Percentiles rank a stretch among this genome's conserved stretches.
These are phyloP conservation scores for Anhinga rufa DNA, from an alignment of 2,113 vertebrate species.

Conservation along the genomic window DNA sequence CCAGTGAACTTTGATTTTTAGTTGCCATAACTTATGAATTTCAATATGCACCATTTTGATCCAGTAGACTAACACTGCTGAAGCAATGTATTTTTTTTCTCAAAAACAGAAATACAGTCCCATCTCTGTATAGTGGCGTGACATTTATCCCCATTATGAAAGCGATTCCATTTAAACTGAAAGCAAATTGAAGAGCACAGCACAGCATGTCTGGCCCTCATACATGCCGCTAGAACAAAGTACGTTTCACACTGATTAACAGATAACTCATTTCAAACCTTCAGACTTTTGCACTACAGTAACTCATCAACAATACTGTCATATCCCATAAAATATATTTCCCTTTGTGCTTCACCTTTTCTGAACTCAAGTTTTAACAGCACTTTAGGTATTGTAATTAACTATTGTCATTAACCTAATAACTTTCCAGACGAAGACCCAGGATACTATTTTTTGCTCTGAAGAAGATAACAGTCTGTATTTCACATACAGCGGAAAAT, in stretches of 20 bases:
- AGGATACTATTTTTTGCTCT: constrained; percentile 79
- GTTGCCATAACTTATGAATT: background rate
- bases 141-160: background rate
- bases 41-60: background rate
- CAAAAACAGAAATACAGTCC: background rate
- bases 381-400: background rate
- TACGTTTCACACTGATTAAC: background rate
- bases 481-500: constrained; percentile 89
- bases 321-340: background rate
- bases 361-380: background rate
- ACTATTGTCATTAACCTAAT: background rate
- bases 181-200: background rate
- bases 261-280: background rate
- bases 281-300: background rate
- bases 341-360: background rate
- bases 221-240: background rate
- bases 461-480: constrained; percentile 94
- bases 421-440: constrained; percentile 45
- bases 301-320: background rate
- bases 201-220: background rate
- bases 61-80: background rate
- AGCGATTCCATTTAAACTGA: background rate
- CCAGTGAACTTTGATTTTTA: background rate
- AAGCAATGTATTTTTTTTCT: background rate
- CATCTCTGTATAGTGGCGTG: background rate